Conservation (phyloP, 2,888 invertebrate genomes). For the Drosophila mettleri region DNA sequence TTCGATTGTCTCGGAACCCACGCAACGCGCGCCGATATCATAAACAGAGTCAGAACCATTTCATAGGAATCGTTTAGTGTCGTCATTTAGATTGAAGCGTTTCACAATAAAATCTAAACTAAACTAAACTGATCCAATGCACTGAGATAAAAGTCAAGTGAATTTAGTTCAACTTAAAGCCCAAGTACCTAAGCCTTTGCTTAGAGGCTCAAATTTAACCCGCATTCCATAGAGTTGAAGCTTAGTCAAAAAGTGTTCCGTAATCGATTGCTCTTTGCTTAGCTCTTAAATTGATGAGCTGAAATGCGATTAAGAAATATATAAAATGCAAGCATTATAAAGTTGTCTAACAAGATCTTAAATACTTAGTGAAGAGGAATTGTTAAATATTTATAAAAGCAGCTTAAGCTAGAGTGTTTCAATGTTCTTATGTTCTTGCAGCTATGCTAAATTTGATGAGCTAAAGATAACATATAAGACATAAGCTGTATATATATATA, state of each 20-base stretch:
- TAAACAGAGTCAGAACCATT: slow-evolving; percentile 11
- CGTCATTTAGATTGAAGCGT: slow-evolving; percentile 53
- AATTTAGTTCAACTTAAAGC: neutral
- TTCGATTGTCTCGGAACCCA: slow-evolving; percentile 44
- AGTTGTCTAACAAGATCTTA: neutral
- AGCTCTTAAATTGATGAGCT: slow-evolving; percentile 13
- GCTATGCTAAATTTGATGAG: too few species aligned
- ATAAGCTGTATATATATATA: too few species aligned
- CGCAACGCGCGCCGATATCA: slow-evolving; percentile 22
- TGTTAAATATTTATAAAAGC: neutral
- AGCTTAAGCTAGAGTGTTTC: too few species aligned
- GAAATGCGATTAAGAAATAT: neutral
- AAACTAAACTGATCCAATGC: neutral
- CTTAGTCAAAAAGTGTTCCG: slow-evolving; percentile 11
- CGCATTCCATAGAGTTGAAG: slow-evolving; percentile 24
- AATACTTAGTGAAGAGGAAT: neutral
- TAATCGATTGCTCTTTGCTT: slow-evolving; percentile 21
- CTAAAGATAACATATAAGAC: too few species aligned
- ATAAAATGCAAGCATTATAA: neutral
- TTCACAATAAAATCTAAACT: neutral
- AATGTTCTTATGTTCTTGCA: neutral
- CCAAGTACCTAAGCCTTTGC: slow-evolving; percentile 6
- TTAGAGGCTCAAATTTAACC: slow-evolving; percentile 9
- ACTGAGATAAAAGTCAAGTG: slow-evolving; percentile 1
- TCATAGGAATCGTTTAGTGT: slow-evolving; percentile 44